Percentiles rank a stretch among this genome's conserved stretches.
Evolutionary conservation across 1,140 invertebrate species (phyloP).

Genomic region (Holcopasites calliopsidis): DNA sequence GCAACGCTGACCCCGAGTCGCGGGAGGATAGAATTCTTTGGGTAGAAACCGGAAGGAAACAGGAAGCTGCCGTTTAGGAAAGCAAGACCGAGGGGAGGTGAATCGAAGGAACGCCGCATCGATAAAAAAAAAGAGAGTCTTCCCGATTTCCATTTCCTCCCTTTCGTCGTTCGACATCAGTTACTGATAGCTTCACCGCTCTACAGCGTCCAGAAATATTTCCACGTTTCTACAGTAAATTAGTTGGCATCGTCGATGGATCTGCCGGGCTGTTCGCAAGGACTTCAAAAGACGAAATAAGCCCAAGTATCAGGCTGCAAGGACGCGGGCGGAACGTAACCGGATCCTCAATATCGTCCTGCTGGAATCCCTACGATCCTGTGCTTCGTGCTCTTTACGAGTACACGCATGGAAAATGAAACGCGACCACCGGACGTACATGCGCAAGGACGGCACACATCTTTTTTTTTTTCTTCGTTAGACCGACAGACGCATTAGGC

Average conservation of each 20-base stretch:
- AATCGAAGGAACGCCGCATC: background rate
- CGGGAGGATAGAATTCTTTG: too few relatives aligned
- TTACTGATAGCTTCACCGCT: too few relatives aligned
- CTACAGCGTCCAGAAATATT: too few relatives aligned
- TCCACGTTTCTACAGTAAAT: too few relatives aligned
- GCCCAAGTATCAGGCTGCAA: constrained; percentile 55
- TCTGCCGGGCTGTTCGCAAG: background rate
- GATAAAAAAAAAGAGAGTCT: background rate
- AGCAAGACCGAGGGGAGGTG: constrained; percentile 59
- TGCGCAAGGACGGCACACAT: background rate
- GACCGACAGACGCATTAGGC: constrained; percentile 21
- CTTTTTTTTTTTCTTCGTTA: background rate
- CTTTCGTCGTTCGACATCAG: too few relatives aligned
- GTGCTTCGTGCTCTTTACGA: constrained; percentile 2
- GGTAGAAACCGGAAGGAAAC: constrained; percentile 60
- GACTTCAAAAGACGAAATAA: constrained; percentile 58
- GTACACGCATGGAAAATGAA: constrained; percentile 56
- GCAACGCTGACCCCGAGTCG: too few relatives aligned
- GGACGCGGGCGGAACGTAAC: background rate
- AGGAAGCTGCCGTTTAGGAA: constrained; percentile 63
- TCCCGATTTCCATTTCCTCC: too few relatives aligned
- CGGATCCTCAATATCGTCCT: background rate
- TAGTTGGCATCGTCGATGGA: too few relatives aligned
- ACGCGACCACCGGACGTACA: constrained; percentile 1
- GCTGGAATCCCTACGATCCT: constrained; percentile 17